Conservation (phyloP, 2,888 invertebrate species). For the Lasius platythorax region DNA sequence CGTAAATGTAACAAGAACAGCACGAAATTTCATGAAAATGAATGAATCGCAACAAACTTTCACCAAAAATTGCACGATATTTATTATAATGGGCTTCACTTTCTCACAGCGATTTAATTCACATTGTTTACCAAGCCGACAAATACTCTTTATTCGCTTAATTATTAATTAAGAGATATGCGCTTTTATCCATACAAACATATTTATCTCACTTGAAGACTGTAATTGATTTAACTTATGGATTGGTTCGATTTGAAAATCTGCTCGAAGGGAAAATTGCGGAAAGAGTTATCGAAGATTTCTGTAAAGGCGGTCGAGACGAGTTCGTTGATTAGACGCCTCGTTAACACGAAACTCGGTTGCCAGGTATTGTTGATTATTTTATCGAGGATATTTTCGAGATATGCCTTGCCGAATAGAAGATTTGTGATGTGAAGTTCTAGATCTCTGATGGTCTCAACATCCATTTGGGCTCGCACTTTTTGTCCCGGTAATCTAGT, state of each 20-base stretch:
- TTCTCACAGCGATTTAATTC: background rate
- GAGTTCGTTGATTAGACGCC: slow-evolving; percentile 93
- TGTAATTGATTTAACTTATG: background rate
- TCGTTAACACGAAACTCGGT: slow-evolving; percentile 91
- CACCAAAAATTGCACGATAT: background rate
- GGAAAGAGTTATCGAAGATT: slow-evolving; percentile 92
- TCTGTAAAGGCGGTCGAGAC: slow-evolving; percentile 94
- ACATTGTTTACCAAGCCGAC: background rate
- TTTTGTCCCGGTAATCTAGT: slow-evolving; percentile 87
- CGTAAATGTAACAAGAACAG: background rate
- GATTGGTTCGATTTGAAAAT: slow-evolving; percentile 86
- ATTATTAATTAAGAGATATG: background rate
- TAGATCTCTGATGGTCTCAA: slow-evolving; percentile 92
- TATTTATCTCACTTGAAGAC: background rate
- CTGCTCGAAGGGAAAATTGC: slow-evolving; percentile 90
- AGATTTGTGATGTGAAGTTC: slow-evolving; percentile 92
- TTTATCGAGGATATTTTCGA: slow-evolving; percentile 91
- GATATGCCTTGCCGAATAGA: slow-evolving; percentile 89
- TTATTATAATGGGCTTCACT: background rate
- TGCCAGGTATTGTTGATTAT: slow-evolving; percentile 94
- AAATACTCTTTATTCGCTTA: background rate
- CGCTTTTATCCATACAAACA: background rate
- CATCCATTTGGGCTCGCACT: slow-evolving; percentile 90
- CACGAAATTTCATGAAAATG: background rate
- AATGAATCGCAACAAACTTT: background rate